These are phyloP conservation scores for Spilosoma lubricipeda DNA, from an alignment of 2,888 invertebrate genomes.

Conservation along the genomic window DNA sequence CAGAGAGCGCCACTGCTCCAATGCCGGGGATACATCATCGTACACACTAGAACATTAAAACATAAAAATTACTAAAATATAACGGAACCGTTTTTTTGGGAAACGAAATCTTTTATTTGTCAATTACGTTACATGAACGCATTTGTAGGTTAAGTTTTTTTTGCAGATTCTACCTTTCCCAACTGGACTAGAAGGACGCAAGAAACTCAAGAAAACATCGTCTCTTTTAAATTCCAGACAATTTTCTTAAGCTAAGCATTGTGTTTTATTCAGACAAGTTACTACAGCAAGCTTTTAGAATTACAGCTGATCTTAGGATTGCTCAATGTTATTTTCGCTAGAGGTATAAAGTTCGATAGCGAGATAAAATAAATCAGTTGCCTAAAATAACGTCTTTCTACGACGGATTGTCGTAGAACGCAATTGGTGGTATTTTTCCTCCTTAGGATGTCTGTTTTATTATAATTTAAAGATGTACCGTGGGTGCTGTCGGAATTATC, in stretches of 20 bases:
- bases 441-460: background rate
- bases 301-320: background rate
- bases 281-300: too few species aligned
- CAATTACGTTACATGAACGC: too few species aligned
- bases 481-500: background rate
- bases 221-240: too few species aligned
- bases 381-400: too few species aligned
- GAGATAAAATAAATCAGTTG: too few species aligned
- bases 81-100: too few species aligned
- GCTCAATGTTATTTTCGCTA: background rate
- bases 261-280: background rate
- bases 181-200: too few species aligned
- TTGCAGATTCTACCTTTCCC: too few species aligned
- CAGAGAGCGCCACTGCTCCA: constrained; percentile 90
- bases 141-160: too few species aligned
- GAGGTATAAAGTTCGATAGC: too few species aligned
- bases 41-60: constrained; percentile 89
- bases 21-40: constrained; percentile 92
- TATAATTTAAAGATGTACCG: background rate
- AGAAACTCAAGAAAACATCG: too few species aligned
- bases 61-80: background rate
- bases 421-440: background rate
- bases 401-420: background rate
- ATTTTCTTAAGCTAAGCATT: background rate
- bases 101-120: too few species aligned